Percentiles rank a stretch among this genome's conserved stretches.
phyloP scores from a whole-genome alignment of 2,888 invertebrate genomes.

The Diarsia mendica region DNA sequence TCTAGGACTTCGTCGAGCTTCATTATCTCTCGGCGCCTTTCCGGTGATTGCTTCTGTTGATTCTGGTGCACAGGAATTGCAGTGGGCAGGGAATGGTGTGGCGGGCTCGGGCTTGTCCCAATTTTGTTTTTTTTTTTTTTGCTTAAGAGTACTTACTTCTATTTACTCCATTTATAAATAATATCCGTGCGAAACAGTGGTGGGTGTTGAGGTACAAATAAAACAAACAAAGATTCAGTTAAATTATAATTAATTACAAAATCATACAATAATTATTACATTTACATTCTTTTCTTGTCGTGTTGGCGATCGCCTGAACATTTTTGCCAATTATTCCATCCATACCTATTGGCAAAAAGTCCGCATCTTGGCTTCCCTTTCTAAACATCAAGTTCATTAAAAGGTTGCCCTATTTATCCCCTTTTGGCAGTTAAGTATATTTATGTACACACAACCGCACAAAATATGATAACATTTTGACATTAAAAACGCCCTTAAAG shows the following conservation, averaged over 20 bases:
- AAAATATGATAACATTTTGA: not conserved
- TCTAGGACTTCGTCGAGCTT: no score
- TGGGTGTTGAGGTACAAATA: not conserved
- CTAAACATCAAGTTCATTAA: not conserved
- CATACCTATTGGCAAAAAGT: not conserved
- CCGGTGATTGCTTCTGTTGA: no score
- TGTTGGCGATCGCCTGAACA: constrained; percentile 1
- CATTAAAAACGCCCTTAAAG: not conserved
- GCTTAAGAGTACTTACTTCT: no score
- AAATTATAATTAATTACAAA: constrained; percentile 64
- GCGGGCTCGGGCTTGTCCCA: no score
- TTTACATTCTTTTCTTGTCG: constrained; percentile 44
- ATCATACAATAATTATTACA: constrained; percentile 58
- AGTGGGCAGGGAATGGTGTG: no score
- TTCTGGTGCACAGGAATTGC: no score
- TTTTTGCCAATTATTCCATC: constrained; percentile 2
- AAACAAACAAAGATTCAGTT: constrained; percentile 43
- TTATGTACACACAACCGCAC: not conserved
- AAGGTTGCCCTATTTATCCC: not conserved
- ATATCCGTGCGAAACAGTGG: no score
- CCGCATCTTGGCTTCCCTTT: not conserved
- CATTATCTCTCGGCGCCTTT: no score
- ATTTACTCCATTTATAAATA: no score
- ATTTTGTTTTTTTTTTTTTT: no score
- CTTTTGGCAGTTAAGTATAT: not conserved